These are phyloP conservation scores for Synanthedon andrenaeformis DNA, from an alignment of 2,888 invertebrate species.

Conservation along the genomic window DNA sequence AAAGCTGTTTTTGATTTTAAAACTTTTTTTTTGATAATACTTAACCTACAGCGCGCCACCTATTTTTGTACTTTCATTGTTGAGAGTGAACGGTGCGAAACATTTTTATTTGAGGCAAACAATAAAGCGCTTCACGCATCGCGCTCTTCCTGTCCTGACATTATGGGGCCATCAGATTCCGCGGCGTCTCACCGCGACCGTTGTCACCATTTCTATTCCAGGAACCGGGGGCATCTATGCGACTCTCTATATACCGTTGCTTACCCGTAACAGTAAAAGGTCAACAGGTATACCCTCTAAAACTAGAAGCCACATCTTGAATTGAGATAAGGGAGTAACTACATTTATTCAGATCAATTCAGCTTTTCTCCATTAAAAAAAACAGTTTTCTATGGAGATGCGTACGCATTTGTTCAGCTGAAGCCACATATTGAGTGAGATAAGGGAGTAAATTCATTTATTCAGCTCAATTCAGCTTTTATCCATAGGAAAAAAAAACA, in stretches of 20 bases:
- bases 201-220: constrained; percentile 5
- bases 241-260: constrained; percentile 5
- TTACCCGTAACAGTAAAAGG: constrained; percentile 6
- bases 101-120: constrained; percentile 22
- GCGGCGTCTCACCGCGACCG: constrained; percentile 24
- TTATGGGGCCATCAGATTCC: constrained; percentile 42
- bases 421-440: too few relatives aligned
- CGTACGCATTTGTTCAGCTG: too few relatives aligned
- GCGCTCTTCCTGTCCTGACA: constrained; percentile 38
- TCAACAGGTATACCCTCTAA: constrained; percentile 2
- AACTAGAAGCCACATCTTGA: constrained; percentile 1
- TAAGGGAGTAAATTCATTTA: too few relatives aligned
- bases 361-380: too few relatives aligned
- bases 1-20: too few relatives aligned
- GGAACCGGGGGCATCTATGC: constrained; percentile 6
- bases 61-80: constrained; percentile 26
- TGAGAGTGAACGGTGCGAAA: constrained; percentile 41
- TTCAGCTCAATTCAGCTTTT: too few relatives aligned
- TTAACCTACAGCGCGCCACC: background rate
- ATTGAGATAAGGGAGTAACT: background rate
- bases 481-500: too few relatives aligned
- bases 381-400: too few relatives aligned
- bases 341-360: too few relatives aligned
- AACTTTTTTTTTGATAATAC: background rate
- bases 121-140: constrained; percentile 46